Conservation (phyloP, 2,113 vertebrate species). For the Phocoena phocoena region DNA sequence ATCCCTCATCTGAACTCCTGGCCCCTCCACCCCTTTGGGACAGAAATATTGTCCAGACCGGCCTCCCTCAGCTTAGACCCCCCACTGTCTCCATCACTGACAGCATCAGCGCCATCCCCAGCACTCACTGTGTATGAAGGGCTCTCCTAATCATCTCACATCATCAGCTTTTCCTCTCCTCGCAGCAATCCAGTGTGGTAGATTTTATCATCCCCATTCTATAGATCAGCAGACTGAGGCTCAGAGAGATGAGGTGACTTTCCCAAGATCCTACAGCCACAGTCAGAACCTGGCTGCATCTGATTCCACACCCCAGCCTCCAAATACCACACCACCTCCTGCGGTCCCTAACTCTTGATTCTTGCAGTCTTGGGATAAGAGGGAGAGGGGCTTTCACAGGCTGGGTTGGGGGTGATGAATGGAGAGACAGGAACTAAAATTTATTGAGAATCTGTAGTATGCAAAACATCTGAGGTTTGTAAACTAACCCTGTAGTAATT, state of each 20-base stretch:
- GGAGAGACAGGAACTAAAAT: not conserved
- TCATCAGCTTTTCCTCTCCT: not conserved
- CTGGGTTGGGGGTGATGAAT: not conserved
- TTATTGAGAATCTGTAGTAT: not conserved
- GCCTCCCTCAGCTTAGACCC: not conserved
- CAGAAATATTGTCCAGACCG: not conserved
- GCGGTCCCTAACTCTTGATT: not conserved
- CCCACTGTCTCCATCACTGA: not conserved
- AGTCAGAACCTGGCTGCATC: not conserved
- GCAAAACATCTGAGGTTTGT: not conserved
- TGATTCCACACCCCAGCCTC: not conserved
- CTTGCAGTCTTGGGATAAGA: not conserved
- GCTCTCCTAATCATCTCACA: not conserved
- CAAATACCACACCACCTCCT: not conserved
- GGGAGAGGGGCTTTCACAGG: not conserved
- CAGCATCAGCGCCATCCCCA: not conserved
- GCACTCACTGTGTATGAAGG: not conserved
- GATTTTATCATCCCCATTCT: too few species aligned
- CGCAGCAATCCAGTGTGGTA: not conserved
- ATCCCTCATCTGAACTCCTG: not conserved
- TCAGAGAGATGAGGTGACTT: not conserved
- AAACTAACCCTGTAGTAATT: not conserved
- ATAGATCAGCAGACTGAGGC: not conserved
- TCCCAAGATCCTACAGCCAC: not conserved
- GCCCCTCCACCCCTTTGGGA: not conserved